Base-by-base conservation (phyloP, 2,888 invertebrate species). In the Cerastis rubricosa region DNA sequence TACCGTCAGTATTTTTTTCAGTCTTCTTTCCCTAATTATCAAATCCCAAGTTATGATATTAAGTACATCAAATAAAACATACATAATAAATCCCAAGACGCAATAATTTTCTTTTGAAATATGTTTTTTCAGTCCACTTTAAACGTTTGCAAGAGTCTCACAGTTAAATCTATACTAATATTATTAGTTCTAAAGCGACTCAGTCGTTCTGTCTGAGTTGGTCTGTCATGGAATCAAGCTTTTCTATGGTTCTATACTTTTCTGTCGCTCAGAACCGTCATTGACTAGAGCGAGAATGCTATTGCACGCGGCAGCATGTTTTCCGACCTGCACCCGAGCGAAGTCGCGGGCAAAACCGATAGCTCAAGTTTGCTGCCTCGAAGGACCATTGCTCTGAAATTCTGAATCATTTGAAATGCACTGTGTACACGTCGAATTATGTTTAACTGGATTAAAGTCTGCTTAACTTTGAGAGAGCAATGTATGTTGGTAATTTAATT, bases 321-420 rank as follows among this genome's bases (percentile, higher is more conserved):
- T 49, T 19, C 19, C 49, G 49, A 7, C 2, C 49, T 49, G 9
- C 51, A 8, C 51, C 51, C 51, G 22, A 51, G 1, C 12, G 12
- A 6, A 54, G 12, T 5, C 63, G n/a, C 0, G 9, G 12, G 12
- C 2, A n/a, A n/a, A 4, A 43, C 0, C 43, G 12, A 40, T 6
- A 63, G n/a, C 71, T 81, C 57, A 74, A 65, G 64, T 63, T 81
- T 17, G 12, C 9, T 59, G 25, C 78, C 83, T 72, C 85, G 5
- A 59, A 86, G 84, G 80, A 73, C 51, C 29, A 70, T 2, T 51
- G 49, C 66, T 83, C 66, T 45, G 64, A 70, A 66, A 76, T 73
- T 83, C 75, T 69, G 71, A 83, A 69, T 79, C 45, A 77, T 87
- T 82, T 74, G 22, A 70, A 73, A 82, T 85, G 81, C 76, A 74